Evolutionary conservation across 1,140 invertebrate genomes (phyloP).

Genomic region (Nixonia krombeini): DNA sequence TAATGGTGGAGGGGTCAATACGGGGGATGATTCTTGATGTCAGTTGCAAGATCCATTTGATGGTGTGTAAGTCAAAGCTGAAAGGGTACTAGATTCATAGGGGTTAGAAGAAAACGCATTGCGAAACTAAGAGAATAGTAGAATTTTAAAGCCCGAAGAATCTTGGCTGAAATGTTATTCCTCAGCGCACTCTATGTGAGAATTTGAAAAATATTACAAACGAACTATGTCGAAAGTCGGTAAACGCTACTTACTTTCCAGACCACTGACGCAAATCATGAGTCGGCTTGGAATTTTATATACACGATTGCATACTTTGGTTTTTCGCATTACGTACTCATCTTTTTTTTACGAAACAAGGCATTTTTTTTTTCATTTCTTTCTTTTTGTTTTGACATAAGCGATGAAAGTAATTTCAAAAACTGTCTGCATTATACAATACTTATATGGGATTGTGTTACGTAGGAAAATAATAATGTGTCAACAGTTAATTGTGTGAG

Average conservation of each 20-base stretch:
- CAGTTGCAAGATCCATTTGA: no score
- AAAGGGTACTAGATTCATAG: no score
- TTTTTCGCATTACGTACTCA: slow-evolving; percentile 19
- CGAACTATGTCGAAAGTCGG: slow-evolving; percentile 39
- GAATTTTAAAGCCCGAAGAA: slow-evolving; percentile 11
- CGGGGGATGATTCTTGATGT: no score
- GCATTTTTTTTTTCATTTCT: background rate
- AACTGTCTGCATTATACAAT: no score
- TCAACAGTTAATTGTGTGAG: no score
- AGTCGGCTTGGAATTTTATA: slow-evolving; percentile 22
- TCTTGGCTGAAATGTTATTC: slow-evolving; percentile 5
- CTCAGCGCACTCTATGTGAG: slow-evolving; percentile 20
- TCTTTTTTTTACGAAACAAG: slow-evolving; percentile 23
- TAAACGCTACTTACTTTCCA: slow-evolving; percentile 46
- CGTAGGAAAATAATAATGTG: no score
- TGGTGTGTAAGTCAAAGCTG: no score
- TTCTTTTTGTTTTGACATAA: slow-evolving; percentile 1
- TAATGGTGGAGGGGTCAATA: no score
- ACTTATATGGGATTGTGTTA: no score
- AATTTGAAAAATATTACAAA: slow-evolving; percentile 47
- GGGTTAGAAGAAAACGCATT: slow-evolving; percentile 23
- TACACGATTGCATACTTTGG: slow-evolving; percentile 39
- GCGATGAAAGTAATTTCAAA: no score
- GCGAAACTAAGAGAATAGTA: slow-evolving; percentile 6
- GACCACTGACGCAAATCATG: slow-evolving; percentile 42